Evolutionary conservation across 2,113 vertebrate species (phyloP), one percentile per base, ranked within the genome.

Genomic region (Chamaea fasciata): DNA sequence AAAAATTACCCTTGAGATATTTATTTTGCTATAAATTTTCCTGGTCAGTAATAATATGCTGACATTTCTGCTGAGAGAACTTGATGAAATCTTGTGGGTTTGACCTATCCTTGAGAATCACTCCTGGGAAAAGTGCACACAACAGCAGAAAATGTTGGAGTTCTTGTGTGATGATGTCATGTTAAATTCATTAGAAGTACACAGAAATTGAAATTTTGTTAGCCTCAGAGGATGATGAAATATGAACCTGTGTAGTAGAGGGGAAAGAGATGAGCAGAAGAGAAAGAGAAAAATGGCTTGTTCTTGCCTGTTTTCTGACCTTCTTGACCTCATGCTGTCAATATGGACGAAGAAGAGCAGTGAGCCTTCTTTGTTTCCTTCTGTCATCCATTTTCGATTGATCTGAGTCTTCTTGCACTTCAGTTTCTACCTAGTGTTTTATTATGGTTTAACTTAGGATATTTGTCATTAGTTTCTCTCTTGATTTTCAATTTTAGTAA

Each of bases 1-100:
- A 94, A 59, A 94, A 91, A 95, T 90, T 89, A 91, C 70, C 91
- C 89, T 92, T 87, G 89, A 92, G 81, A 84, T 95, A 87, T 92
- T 94, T 96, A 86, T 94, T 92, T 94, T 94, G 75, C 71, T 90
- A 83, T 95, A 94, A 87, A 95, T 97, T 94, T 92, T 95, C 70
- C 67, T 91, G 50, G 79, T 80, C 75, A 77, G 75, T 95, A 96
- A 91, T 85, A 90, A 92, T 94, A 95, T 93, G 70, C 93, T 95
- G 94, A 88, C 90, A 92, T 90, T 95, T 95, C 70, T 95, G 87
- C 94, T 92, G 87, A 91, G 87, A 73, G 55, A 85, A 95, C 87
- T 95, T 65, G 89, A 92, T 97, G 91, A 91, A 95, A 85, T 94
- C 91, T 94, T 95, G 87, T 87, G 81, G 19, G 9, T 96, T 95